These are phyloP conservation scores for Spodoptera littoralis DNA, from an alignment of 2,888 invertebrate genomes.

Conservation along the genomic window DNA sequence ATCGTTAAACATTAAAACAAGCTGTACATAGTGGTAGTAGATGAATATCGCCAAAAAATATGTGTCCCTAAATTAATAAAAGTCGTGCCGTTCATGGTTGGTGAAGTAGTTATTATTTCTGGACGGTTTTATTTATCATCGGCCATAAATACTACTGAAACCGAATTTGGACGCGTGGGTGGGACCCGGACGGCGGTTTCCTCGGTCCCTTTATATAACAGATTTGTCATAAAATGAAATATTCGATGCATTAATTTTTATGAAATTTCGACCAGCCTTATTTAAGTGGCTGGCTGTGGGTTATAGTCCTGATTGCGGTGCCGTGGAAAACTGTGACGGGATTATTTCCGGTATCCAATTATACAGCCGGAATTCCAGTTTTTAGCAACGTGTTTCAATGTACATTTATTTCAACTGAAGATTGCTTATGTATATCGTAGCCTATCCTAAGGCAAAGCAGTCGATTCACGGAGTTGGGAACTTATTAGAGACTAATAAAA, in stretches of 20 bases:
- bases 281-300: slow-evolving; percentile 8
- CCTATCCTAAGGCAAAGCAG: too few species aligned
- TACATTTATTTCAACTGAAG: too few species aligned
- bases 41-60: slow-evolving; percentile 21
- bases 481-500: too few species aligned
- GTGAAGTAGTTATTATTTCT: slow-evolving; percentile 52
- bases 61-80: slow-evolving; percentile 40
- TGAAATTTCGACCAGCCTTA: slow-evolving; percentile 39
- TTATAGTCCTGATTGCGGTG: background rate
- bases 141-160: slow-evolving; percentile 49
- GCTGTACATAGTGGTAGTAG: slow-evolving; percentile 6
- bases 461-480: too few species aligned
- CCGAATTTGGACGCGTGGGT: slow-evolving; percentile 49
- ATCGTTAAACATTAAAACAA: too few species aligned
- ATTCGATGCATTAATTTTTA: slow-evolving; percentile 52
- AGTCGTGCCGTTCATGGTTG: slow-evolving; percentile 27
- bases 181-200: slow-evolving; percentile 43
- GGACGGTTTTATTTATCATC: slow-evolving; percentile 51
- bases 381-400: too few species aligned
- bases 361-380: too few species aligned
- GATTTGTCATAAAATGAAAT: slow-evolving; percentile 54
- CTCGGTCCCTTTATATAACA: slow-evolving; percentile 52
- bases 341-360: too few species aligned
- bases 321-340: background rate
- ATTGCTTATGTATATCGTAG: too few species aligned